Evolutionary conservation across 2,888 invertebrate genomes (phyloP).

Genomic region (Himalopsyche kuldschensis): DNA sequence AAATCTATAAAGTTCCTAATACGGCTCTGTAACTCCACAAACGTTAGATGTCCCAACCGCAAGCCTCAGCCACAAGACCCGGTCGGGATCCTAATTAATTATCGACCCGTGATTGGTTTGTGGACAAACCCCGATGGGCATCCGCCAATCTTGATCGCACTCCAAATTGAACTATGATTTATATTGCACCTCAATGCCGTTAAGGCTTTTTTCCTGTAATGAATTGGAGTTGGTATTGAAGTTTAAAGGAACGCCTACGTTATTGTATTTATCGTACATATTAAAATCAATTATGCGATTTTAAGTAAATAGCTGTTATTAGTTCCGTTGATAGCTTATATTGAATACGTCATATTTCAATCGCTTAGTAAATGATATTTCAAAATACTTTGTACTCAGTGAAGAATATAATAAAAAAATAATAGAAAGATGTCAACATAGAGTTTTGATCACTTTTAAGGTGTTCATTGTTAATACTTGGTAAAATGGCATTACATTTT

Average conservation of each 20-base stretch:
- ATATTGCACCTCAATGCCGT: background rate
- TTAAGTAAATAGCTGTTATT: too few species aligned
- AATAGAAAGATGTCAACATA: too few species aligned
- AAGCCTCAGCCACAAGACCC: background rate
- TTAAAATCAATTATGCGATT: too few species aligned
- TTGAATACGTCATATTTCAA: too few species aligned
- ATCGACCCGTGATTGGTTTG: conserved; percentile 9
- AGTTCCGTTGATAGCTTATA: too few species aligned
- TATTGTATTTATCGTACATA: too few species aligned
- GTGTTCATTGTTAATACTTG: too few species aligned
- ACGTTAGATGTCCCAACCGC: background rate
- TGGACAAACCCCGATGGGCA: background rate
- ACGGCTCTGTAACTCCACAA: background rate
- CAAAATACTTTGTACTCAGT: too few species aligned
- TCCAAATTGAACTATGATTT: conserved; percentile 4
- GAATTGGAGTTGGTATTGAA: background rate
- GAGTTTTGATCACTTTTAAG: too few species aligned
- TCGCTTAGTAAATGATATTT: too few species aligned
- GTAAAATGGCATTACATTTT: too few species aligned
- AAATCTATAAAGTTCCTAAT: background rate
- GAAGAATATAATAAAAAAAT: too few species aligned
- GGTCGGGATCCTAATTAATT: conserved; percentile 6
- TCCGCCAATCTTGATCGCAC: conserved; percentile 2
- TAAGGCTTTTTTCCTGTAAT: background rate
- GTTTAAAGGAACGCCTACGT: background rate